Evolutionary conservation across 1,140 invertebrate genomes (phyloP).

Genomic region (Drosophila punjabiensis): DNA sequence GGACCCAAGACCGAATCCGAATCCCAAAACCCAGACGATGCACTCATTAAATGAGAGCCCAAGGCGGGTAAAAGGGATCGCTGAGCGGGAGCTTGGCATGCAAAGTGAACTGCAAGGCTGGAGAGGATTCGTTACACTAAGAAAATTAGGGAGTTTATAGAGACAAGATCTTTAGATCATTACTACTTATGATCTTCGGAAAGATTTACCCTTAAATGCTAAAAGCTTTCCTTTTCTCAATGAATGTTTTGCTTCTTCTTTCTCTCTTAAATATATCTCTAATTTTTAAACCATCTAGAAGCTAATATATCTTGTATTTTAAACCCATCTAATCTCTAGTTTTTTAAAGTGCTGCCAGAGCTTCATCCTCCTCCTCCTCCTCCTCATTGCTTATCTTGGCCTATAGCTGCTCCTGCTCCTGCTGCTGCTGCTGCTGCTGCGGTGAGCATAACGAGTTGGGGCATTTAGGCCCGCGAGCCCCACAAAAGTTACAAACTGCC

Average conservation of each 20-base stretch:
- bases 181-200: too few relatives aligned
- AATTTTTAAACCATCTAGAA: not conserved
- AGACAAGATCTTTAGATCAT: not conserved
- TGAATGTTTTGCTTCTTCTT: not conserved
- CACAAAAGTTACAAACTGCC: constrained; percentile 65
- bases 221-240: not conserved
- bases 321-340: too few relatives aligned
- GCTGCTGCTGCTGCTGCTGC: constrained; percentile 43
- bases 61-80: constrained; percentile 44
- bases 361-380: constrained; percentile 19
- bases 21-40: constrained; percentile 20
- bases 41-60: constrained; percentile 70
- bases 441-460: constrained; percentile 72
- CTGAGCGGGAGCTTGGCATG: constrained; percentile 37
- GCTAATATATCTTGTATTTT: not conserved
- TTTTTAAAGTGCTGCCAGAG: constrained; percentile 8
- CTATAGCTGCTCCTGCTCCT: constrained; percentile 15
- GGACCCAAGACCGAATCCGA: not conserved
- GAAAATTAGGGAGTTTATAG: not conserved
- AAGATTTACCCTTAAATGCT: not conserved
- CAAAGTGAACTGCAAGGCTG: constrained; percentile 48
- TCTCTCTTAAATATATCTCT: not conserved
- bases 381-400: constrained; percentile 48
- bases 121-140: constrained; percentile 20
- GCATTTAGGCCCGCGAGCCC: constrained; percentile 68